These are phyloP conservation scores for Ostrea edulis DNA, from an alignment of 1,140 invertebrate species.

Conservation along the genomic window DNA sequence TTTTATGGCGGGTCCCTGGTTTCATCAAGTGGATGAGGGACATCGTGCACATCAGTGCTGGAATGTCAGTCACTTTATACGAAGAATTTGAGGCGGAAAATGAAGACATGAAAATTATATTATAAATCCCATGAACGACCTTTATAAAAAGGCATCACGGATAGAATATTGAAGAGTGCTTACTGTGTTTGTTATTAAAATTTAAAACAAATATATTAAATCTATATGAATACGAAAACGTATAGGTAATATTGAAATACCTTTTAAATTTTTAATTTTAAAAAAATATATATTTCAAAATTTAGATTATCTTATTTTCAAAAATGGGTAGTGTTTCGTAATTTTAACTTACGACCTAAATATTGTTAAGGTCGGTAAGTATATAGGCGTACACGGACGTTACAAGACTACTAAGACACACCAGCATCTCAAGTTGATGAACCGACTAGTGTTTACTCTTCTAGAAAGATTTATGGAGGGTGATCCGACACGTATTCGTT, in stretches of 20 bases:
- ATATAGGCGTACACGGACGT: not conserved
- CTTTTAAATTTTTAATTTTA: no score
- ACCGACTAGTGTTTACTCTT: constrained; percentile 19
- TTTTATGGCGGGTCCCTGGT: constrained; percentile 19
- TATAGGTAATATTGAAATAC: no score
- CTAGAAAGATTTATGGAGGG: constrained; percentile 30
- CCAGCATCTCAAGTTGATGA: constrained; percentile 38
- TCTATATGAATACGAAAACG: no score
- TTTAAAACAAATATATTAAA: no score
- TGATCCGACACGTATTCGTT: constrained; percentile 22
- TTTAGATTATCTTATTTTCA: no score
- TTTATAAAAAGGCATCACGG: no score
- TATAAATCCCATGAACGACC: no score
- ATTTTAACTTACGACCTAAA: not conserved
- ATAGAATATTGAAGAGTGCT: no score
- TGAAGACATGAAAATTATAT: no score
- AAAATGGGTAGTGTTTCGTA: no score
- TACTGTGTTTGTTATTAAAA: no score
- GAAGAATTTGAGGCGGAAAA: not conserved
- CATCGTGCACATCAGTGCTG: constrained; percentile 4
- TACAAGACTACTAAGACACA: not conserved
- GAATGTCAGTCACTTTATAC: constrained; percentile 11
- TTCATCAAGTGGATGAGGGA: constrained; percentile 35
- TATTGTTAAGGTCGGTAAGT: not conserved
- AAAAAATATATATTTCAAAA: no score